Conservation (phyloP, 2,888 invertebrate species). For the Pyrrhosoma nymphula region DNA sequence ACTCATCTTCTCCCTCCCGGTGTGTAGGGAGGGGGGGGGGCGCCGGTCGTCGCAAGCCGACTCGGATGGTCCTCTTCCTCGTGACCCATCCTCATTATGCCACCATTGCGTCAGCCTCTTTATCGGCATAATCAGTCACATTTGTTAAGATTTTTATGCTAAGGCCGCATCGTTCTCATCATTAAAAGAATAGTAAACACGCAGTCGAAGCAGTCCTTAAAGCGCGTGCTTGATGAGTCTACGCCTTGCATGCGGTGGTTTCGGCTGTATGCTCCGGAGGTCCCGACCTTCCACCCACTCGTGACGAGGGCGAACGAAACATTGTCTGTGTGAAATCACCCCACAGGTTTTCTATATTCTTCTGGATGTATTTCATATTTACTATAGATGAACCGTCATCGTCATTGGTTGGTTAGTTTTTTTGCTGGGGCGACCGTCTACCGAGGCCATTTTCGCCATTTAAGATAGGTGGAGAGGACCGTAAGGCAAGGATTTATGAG, state of each 20-base stretch:
- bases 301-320: background rate
- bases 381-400: no score
- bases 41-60: background rate
- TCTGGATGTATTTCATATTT: no score
- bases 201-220: background rate
- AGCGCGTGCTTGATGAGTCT: background rate
- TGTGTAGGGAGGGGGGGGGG: no score
- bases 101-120: conserved; percentile 1
- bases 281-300: background rate
- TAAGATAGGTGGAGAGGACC: no score
- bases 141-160: background rate
- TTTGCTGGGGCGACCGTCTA: no score
- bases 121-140: background rate
- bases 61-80: background rate
- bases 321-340: no score
- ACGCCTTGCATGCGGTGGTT: background rate
- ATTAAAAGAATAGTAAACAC: background rate
- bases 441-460: no score
- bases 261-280: background rate
- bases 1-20: background rate
- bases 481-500: no score
- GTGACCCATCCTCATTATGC: conserved; percentile 16
- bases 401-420: no score
- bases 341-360: no score
- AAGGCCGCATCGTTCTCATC: background rate